These are phyloP conservation scores for Nothocercus julius DNA, from an alignment of 2,113 vertebrate species.

Conservation along the genomic window DNA sequence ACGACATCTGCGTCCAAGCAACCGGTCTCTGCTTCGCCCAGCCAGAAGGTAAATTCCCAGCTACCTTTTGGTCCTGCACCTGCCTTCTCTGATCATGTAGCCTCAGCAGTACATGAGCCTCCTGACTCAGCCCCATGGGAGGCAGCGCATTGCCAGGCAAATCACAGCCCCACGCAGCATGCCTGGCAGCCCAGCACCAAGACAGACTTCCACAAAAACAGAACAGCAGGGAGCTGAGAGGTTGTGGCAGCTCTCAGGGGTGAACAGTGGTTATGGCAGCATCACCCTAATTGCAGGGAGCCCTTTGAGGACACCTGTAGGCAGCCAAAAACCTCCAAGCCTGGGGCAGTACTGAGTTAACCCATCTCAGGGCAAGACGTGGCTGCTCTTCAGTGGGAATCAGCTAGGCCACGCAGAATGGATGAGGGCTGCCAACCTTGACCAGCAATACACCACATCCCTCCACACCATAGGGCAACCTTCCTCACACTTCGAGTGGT, in stretches of 20 bases:
- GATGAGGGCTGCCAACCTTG: not conserved
- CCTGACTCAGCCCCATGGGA: not conserved
- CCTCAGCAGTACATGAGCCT: not conserved
- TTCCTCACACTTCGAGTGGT: not conserved
- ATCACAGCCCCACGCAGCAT: fast-evolving
- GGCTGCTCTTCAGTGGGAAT: not conserved
- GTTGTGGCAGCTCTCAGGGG: not conserved
- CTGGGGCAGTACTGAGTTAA: not conserved
- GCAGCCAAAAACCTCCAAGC: not conserved
- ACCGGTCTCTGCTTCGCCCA: not conserved
- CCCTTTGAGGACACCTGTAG: not conserved
- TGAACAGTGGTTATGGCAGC: not conserved
- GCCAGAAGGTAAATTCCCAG: fast-evolving
- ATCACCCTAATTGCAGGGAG: not conserved
- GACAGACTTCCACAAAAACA: not conserved
- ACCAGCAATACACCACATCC: not conserved
- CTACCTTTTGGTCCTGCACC: not conserved
- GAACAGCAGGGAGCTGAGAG: not conserved
- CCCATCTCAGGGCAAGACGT: not conserved
- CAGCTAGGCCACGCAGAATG: not conserved
- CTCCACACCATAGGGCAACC: not conserved
- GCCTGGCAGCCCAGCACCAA: not conserved
- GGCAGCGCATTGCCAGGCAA: not conserved
- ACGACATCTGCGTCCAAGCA: not conserved
- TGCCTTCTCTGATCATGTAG: not conserved